Evolutionary conservation across 2,113 vertebrate genomes (phyloP).

Genomic region (Illadopsis cleaveri): DNA sequence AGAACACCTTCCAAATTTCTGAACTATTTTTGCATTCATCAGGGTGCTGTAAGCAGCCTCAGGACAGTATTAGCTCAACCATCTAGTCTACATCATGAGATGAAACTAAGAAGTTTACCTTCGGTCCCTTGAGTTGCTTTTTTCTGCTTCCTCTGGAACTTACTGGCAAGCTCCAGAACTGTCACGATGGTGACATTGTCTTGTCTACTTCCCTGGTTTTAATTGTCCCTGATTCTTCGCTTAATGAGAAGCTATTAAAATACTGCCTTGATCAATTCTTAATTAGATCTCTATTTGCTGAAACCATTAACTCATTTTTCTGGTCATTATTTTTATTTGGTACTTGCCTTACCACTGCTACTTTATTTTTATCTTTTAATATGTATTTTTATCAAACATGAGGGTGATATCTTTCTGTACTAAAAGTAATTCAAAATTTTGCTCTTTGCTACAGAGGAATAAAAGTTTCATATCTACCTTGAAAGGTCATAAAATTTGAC

Average conservation of each 20-base stretch:
- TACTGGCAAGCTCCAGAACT: neutral
- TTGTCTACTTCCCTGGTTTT: neutral
- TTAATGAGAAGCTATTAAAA: neutral
- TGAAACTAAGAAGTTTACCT: neutral
- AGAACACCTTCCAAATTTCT: neutral
- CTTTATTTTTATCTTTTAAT: neutral
- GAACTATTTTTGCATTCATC: neutral
- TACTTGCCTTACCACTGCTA: neutral
- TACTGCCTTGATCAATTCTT: neutral
- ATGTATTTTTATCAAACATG: neutral
- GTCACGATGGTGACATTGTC: accelerated
- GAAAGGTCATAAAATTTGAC: neutral
- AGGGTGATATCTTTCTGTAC: neutral
- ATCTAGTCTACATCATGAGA: neutral
- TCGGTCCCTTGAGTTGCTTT: neutral
- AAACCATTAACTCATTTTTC: neutral
- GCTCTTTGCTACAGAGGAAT: neutral
- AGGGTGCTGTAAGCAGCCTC: neutral
- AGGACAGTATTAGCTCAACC: neutral
- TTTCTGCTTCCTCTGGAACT: neutral
- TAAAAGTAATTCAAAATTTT: neutral
- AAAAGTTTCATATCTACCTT: neutral
- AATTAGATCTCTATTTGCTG: neutral
- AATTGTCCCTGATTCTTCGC: neutral
- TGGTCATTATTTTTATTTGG: neutral